These are phyloP conservation scores for Petromus typicus DNA, from an alignment of 2,113 vertebrate species.

Conservation along the genomic window DNA sequence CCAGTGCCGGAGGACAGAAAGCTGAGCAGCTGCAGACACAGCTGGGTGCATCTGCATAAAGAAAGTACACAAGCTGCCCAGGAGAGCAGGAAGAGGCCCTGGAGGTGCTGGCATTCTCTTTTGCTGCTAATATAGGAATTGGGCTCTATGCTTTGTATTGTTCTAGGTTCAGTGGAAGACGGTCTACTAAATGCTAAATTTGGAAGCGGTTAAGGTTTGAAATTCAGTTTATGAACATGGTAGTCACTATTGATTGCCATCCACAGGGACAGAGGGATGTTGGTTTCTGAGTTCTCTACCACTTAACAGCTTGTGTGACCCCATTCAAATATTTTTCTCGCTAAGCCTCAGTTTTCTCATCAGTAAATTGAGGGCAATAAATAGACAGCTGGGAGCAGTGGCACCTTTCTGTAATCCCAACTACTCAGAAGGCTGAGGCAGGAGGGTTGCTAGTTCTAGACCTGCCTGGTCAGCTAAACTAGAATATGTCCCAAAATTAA, in stretches of 20 bases:
- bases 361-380: not conserved
- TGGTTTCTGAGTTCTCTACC: slow-evolving; percentile 1
- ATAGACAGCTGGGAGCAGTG: not conserved
- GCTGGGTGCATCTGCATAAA: not conserved
- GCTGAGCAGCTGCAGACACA: not conserved
- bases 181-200: not conserved
- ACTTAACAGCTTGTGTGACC: not conserved
- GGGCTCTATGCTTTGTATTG: not conserved
- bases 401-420: not conserved
- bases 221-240: not conserved
- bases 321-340: not conserved
- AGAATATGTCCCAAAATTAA: not conserved
- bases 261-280: not conserved
- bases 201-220: not conserved
- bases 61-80: not conserved
- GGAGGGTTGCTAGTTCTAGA: not conserved
- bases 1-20: not conserved
- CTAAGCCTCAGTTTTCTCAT: not conserved
- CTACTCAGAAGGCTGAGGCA: not conserved
- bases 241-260: not conserved
- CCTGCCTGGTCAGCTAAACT: not conserved
- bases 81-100: fast-evolving
- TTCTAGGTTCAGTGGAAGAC: not conserved
- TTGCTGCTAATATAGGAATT: not conserved
- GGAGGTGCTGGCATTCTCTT: not conserved